Evolutionary conservation across 2,797 vertebrate species (phyloP).

Genomic region (Syngnathus rostellatus): DNA sequence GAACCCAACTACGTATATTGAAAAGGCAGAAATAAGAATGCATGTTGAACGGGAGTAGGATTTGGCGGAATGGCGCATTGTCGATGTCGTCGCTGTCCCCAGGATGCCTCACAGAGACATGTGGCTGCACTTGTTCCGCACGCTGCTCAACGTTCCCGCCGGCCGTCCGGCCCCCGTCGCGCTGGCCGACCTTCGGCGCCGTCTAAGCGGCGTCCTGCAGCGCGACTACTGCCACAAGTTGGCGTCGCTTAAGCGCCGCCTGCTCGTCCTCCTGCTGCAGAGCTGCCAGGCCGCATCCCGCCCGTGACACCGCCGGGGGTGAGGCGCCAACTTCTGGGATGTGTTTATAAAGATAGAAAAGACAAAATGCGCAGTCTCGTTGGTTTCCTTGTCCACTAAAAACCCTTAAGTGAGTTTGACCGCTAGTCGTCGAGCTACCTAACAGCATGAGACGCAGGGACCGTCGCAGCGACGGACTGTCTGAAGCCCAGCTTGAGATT

Average conservation of each 20-base stretch:
- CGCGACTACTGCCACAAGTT: constrained; percentile 73
- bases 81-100: not conserved
- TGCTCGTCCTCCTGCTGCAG: constrained; percentile 81
- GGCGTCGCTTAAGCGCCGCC: constrained; percentile 70
- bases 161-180: constrained; percentile 62
- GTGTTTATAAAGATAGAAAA: not conserved
- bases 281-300: not conserved
- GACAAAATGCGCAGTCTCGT: no score
- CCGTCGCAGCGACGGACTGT: no score
- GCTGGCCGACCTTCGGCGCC: constrained; percentile 62
- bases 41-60: no score
- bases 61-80: no score
- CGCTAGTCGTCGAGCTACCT: not conserved
- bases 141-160: constrained; percentile 77
- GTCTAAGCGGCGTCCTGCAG: constrained; percentile 63
- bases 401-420: not conserved
- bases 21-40: no score
- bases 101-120: constrained; percentile 80
- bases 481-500: no score
- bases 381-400: no score
- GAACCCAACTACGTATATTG: no score
- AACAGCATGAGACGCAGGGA: no score
- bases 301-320: constrained; percentile 16
- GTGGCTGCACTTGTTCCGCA: constrained; percentile 84
- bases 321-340: no score